A percentile compares a stretch with the other conserved stretches of the same genome.
These are phyloP conservation scores for Butastur rufipennis DNA, from an alignment of 2,113 vertebrate genomes.

Conservation along the genomic window DNA sequence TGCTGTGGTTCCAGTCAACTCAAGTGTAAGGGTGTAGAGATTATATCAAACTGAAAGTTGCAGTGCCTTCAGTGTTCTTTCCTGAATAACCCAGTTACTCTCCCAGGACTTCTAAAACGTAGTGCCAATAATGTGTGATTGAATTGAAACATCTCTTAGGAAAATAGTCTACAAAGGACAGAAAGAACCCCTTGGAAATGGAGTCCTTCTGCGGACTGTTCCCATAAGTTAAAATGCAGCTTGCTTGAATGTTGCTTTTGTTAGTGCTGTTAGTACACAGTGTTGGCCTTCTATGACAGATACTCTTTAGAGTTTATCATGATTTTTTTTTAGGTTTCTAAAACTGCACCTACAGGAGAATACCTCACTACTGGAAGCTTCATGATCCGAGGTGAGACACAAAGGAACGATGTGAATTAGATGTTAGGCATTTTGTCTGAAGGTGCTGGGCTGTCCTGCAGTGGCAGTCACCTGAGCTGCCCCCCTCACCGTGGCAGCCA, in stretches of 20 bases:
- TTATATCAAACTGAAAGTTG: rapidly evolving
- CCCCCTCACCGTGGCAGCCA: background rate
- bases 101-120: background rate
- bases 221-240: background rate
- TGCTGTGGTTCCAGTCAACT: background rate
- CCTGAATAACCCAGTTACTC: background rate
- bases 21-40: rapidly evolving
- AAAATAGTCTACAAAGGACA: background rate
- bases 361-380: constrained; percentile 98
- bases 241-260: background rate
- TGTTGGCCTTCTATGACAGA: background rate
- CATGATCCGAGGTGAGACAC: constrained; percentile 94
- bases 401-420: background rate
- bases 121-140: background rate
- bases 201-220: background rate
- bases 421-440: rapidly evolving
- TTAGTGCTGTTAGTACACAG: background rate
- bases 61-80: background rate
- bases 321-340: constrained; percentile 83
- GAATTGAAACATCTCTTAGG: background rate
- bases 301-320: rapidly evolving
- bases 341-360: constrained; percentile 96
- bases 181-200: rapidly evolving
- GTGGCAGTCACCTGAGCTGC: background rate
- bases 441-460: background rate